phyloP scores from a whole-genome alignment of 1,140 invertebrate species.

The Zaprionus capensis region DNA sequence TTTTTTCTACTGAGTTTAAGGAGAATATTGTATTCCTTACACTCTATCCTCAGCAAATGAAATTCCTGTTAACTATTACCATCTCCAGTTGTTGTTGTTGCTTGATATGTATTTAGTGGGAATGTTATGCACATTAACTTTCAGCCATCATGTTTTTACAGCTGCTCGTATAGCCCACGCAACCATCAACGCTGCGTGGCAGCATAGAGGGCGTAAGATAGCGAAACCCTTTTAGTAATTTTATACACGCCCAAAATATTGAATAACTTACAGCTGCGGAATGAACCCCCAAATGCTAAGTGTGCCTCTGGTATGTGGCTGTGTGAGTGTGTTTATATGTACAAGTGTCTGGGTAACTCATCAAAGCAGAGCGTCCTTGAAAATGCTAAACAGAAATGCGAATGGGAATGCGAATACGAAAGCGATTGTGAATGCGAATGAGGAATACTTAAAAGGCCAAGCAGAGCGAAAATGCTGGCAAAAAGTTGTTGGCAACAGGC shows the following conservation, averaged over 20 bases:
- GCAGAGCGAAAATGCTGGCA: constrained; percentile 24
- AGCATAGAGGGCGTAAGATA: constrained; percentile 16
- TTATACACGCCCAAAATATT: constrained; percentile 59
- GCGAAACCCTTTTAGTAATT: constrained; percentile 60
- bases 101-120: constrained; percentile 19
- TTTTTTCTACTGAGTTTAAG: too few species aligned
- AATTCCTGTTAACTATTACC: background rate
- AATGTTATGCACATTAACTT: constrained; percentile 37
- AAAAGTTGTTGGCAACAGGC: constrained; percentile 19
- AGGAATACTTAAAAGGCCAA: constrained; percentile 37
- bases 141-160: constrained; percentile 44
- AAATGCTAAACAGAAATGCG: constrained; percentile 50
- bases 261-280: constrained; percentile 48
- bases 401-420: constrained; percentile 30
- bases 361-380: constrained; percentile 54
- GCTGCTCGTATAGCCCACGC: constrained; percentile 36
- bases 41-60: background rate
- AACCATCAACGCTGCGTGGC: background rate
- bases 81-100: background rate
- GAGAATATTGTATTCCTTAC: too few species aligned
- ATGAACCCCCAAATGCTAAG: constrained; percentile 20
- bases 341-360: constrained; percentile 14
- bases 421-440: constrained; percentile 32
- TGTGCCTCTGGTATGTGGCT: constrained; percentile 2
- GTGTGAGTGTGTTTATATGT: constrained; percentile 1